A percentile compares a stretch with the other conserved stretches of the same genome.
phyloP scores from a whole-genome alignment of 1,140 invertebrate species.

The Drosophila equinoxialis region DNA sequence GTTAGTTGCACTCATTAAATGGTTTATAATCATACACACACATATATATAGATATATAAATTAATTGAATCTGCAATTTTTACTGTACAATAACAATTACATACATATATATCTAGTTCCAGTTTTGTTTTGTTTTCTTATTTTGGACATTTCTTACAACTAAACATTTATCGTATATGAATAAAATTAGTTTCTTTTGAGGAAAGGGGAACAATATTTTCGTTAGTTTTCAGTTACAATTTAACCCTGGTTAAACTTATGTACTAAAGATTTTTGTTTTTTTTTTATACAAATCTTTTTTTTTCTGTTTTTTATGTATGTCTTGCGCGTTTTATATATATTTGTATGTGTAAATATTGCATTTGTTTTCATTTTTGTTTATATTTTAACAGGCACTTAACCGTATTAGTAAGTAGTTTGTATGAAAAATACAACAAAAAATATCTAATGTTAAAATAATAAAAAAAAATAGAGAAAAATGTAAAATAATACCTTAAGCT shows the following conservation, averaged over 20 bases:
- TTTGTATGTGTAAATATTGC: conserved; percentile 7
- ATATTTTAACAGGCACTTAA: conserved; percentile 67
- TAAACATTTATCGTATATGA: not conserved
- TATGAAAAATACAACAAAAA: conserved; percentile 28
- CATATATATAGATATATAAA: not conserved
- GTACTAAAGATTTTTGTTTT: not conserved
- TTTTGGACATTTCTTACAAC: not conserved
- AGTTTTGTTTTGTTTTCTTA: not conserved
- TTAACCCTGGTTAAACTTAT: conserved; percentile 8
- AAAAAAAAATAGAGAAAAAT: conserved; percentile 14
- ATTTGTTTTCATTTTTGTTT: not conserved
- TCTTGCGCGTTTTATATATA: not conserved
- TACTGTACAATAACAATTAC: conserved; percentile 4
- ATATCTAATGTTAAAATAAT: not conserved
- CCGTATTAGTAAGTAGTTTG: conserved; percentile 31
- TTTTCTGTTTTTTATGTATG: not conserved
- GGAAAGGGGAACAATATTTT: conserved; percentile 5
- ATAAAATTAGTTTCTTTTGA: conserved; percentile 3
- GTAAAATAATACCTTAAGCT: conserved; percentile 26
- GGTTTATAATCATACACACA: not conserved
- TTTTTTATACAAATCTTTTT: not conserved
- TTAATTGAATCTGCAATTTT: not conserved
- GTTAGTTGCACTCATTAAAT: too few relatives aligned
- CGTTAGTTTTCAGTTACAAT: conserved; percentile 3
- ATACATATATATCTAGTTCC: not conserved